Base-by-base conservation (phyloP, 2,113 vertebrate species). In the Odontesthes bonariensis region DNA sequence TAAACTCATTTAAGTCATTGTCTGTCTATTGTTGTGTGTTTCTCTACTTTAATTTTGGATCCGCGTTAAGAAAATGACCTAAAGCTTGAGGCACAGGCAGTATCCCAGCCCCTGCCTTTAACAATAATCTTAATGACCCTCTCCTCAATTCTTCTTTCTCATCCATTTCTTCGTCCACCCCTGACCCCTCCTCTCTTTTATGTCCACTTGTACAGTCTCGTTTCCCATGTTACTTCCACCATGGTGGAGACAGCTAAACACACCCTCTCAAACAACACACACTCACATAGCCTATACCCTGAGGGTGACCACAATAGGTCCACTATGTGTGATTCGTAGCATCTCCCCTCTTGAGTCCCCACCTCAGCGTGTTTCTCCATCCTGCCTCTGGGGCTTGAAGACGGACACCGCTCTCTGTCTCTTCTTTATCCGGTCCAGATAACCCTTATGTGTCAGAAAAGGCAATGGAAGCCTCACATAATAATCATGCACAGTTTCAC, bases 161-260 rank as follows among this genome's bases (percentile, higher is more conserved):
- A 66, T 65, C 69, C 66, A 17, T 70, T 32, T 63, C 59, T 66
- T 85, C 68, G 64, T 74, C 23, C 75, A 72, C 46, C 79, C 72
- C 76, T 81, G 77, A 82, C 74, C 82, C 74, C 79, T 77, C 83
- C 82, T 72, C 68, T 82, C 74, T 58, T 47, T 82, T 27, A 63
- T 19, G 55, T 83, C 77, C 78, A 69, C 76, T 87, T 40, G 4
- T 59, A 20, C 73, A 17, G 76, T 83, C 55, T 72, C 42, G 60
- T 74, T 59, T 81, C 53, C 83, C 74, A 70, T 82, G 77, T 92
- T 92, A 92, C 75, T 93, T 93, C 90, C 92, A 84, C 85, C 77
- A 83, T 90, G 85, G 17, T 33, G 82, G 84, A 89, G 75, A 90
- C 64, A 46, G 74, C 77, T 79, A 75, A 84, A 90, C 82, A 79